phyloP scores from a whole-genome alignment of 1,140 invertebrate genomes.

The Dendroctonus ponderosae region DNA sequence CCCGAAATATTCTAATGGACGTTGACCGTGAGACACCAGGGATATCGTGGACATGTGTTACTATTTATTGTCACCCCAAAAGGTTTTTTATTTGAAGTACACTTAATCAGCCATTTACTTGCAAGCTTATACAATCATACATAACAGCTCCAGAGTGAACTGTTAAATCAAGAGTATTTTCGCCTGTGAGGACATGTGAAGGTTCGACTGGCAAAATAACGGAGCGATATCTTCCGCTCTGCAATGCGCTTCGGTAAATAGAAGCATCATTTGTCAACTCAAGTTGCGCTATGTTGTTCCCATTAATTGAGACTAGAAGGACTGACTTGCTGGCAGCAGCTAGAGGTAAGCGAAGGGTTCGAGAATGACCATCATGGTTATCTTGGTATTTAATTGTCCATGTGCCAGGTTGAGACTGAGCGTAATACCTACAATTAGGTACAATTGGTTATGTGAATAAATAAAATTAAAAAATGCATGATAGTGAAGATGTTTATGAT shows the following conservation, averaged over 20 bases:
- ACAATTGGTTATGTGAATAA: background rate
- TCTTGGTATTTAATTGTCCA: slow-evolving; percentile 17
- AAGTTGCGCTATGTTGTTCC: slow-evolving; percentile 1
- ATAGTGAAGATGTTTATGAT: no score
- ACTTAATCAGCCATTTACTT: slow-evolving; percentile 3
- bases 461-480: no score
- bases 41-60: no score
- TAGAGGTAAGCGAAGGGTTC: slow-evolving; percentile 9
- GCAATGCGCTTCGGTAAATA: slow-evolving; percentile 17
- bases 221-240: slow-evolving; percentile 12
- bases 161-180: slow-evolving; percentile 2
- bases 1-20: no score
- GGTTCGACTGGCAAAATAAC: background rate
- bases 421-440: slow-evolving; percentile 14
- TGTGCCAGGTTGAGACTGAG: slow-evolving; percentile 14
- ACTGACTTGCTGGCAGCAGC: slow-evolving; percentile 13
- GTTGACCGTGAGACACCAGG: no score
- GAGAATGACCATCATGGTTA: slow-evolving; percentile 3
- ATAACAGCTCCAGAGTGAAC: slow-evolving; percentile 9
- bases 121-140: slow-evolving; percentile 19
- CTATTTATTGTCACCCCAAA: no score
- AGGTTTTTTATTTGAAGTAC: background rate
- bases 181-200: slow-evolving; percentile 5
- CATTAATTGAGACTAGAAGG: slow-evolving; percentile 12
- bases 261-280: slow-evolving; percentile 14